phyloP scores from a whole-genome alignment of 2,888 invertebrate genomes.

The Mythimna lalbum region DNA sequence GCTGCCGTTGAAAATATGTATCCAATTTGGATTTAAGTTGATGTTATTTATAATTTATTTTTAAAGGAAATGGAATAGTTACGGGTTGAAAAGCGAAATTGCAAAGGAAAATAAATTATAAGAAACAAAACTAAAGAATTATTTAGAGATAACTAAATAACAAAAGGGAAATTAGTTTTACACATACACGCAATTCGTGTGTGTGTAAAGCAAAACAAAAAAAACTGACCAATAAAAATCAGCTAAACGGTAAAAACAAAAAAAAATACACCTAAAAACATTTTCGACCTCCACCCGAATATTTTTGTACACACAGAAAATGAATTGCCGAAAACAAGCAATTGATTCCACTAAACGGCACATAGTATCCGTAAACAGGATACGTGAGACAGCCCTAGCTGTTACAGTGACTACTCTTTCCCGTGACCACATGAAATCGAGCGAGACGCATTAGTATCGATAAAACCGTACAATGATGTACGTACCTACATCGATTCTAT shows the following conservation, averaged over 20 bases:
- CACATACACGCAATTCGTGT: too few relatives aligned
- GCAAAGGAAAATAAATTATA: too few relatives aligned
- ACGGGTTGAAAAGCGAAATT: not conserved
- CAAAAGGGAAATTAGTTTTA: too few relatives aligned
- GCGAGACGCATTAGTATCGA: constrained; percentile 75
- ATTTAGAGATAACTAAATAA: too few relatives aligned
- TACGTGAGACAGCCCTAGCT: constrained; percentile 55
- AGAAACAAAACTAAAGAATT: too few relatives aligned
- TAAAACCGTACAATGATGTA: constrained; percentile 64
- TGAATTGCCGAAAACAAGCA: constrained; percentile 43
- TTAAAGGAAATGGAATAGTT: not conserved
- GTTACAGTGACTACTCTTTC: constrained; percentile 61
- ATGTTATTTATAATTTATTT: not conserved
- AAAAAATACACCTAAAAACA: constrained; percentile 8
- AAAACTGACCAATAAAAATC: not conserved
- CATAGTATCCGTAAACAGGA: constrained; percentile 56
- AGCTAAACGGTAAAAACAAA: constrained; percentile 21
- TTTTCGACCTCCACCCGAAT: constrained; percentile 13
- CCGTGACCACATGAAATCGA: constrained; percentile 73
- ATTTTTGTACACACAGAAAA: constrained; percentile 37
- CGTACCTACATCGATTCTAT: constrained; percentile 46
- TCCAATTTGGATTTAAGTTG: not conserved
- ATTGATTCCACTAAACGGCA: constrained; percentile 42
- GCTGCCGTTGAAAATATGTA: constrained; percentile 32
- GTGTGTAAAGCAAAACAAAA: not conserved